Evolutionary conservation across 2,888 invertebrate genomes (phyloP), one percentile per base, ranked within the genome.

Genomic region (Mesorhabditis sp.): DNA sequence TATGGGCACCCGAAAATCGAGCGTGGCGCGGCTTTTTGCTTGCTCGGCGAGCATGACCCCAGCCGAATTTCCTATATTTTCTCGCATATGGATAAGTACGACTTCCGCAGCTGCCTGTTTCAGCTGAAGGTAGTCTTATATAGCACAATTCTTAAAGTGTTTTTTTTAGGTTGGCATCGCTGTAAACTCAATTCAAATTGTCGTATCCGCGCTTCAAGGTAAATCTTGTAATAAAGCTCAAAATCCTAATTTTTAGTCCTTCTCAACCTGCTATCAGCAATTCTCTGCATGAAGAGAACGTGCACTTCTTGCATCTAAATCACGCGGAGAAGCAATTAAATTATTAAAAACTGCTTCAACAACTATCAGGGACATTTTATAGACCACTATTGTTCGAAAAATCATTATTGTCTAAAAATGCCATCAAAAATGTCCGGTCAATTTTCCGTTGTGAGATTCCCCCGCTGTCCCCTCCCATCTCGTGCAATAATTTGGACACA

Each of bases 181-280:
- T 13, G 81, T 85, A 43, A 85, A 83, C 62, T 80, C 78, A 5
- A 77, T 83, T 7, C 84, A 84, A 71, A 80, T 84, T 68, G 78
- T 82, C 4, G 69, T 84, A 42, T 77, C 81, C 5, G 80, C 74
- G 4, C 74, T 82, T 43, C 77, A 80, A 69, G 72, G 81, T 81
- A 4, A 4, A n/a, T 67, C 2, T 15, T 10, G 10, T 2, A 65
- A 2, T 13, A 62, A 65, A 62, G 28, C 64, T 42, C 6, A 62
- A 64, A 42, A 64, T 63, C 4, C 4, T 44, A 10, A 42, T 64
- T 80, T 81, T 71, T 78, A 82, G 82, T 80, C 13, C 70, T 82
- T 42, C 77, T 82, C 69, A 82, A 82, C 71, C 65, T 80, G 45
- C 73, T 81, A 7, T 81, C 81, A 4, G 79, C 81, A 7, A 69